These are phyloP conservation scores for Trinorchestia longiramus DNA, from an alignment of 1,140 invertebrate genomes.

Conservation along the genomic window DNA sequence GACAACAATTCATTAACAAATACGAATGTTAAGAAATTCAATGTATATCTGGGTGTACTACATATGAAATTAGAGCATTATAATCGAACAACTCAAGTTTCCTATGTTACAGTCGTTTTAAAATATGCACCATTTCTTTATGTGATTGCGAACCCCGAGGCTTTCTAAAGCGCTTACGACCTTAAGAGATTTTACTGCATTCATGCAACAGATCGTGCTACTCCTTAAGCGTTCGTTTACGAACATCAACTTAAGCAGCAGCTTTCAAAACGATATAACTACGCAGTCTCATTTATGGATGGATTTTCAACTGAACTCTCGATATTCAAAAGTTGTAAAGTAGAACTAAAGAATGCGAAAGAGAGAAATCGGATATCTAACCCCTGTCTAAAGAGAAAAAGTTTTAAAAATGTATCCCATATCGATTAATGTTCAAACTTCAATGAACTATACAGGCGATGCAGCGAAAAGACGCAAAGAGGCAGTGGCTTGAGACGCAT, in stretches of 20 bases:
- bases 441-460: neutral
- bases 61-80: too few relatives aligned
- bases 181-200: neutral
- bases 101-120: too few relatives aligned
- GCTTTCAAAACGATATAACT: neutral
- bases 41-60: too few relatives aligned
- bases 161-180: neutral
- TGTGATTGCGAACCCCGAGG: too few relatives aligned
- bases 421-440: neutral
- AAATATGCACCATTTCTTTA: too few relatives aligned
- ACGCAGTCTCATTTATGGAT: neutral
- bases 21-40: too few relatives aligned
- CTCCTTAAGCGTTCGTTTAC: neutral
- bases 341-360: neutral
- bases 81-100: too few relatives aligned
- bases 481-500: neutral
- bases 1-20: too few relatives aligned
- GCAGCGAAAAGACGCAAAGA: neutral
- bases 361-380: neutral
- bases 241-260: neutral
- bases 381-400: neutral
- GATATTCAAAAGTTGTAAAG: neutral
- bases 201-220: neutral
- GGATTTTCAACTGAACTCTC: neutral
- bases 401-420: neutral